Conservation (phyloP, 1,140 invertebrate species). For the Campoletis sonorensis region DNA sequence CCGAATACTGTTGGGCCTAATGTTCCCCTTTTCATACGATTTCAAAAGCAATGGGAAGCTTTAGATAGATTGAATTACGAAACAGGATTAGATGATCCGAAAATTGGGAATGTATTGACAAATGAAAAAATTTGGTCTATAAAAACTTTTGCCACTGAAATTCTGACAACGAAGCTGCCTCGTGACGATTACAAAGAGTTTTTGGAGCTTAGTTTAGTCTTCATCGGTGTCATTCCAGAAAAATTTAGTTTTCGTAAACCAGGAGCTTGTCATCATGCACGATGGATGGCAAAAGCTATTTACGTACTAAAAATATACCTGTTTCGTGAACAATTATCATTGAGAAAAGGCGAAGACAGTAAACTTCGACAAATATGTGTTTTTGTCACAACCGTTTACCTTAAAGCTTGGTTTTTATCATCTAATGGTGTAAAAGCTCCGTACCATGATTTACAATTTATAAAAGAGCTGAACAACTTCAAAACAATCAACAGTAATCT, state of each 20-base stretch:
- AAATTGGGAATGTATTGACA: neutral
- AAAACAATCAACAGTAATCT: conserved; percentile 54
- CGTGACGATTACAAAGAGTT: conserved; percentile 13
- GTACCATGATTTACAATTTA: conserved; percentile 50
- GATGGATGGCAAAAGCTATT: conserved; percentile 19
- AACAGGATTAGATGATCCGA: conserved; percentile 27
- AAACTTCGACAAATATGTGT: conserved; percentile 34
- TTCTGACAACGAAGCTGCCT: conserved; percentile 44
- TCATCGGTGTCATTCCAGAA: neutral
- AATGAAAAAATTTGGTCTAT: conserved; percentile 17
- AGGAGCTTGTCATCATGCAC: conserved; percentile 28
- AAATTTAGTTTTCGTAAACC: conserved; percentile 20
- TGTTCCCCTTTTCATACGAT: conserved; percentile 59
- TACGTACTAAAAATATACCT: conserved; percentile 6
- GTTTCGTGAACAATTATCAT: conserved; percentile 30
- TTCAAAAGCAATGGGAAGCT: conserved; percentile 55
- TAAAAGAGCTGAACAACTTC: conserved; percentile 57
- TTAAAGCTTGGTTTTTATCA: conserved; percentile 34
- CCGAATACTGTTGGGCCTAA: conserved; percentile 57
- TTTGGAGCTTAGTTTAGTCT: neutral
- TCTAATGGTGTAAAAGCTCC: conserved; percentile 28
- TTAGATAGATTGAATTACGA: conserved; percentile 54
- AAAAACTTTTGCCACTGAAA: conserved; percentile 40
- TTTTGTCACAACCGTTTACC: conserved; percentile 25
- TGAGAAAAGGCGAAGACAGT: conserved; percentile 26